Evolutionary conservation across 2,113 vertebrate species (phyloP).

Genomic region (Thermophis baileyi): DNA sequence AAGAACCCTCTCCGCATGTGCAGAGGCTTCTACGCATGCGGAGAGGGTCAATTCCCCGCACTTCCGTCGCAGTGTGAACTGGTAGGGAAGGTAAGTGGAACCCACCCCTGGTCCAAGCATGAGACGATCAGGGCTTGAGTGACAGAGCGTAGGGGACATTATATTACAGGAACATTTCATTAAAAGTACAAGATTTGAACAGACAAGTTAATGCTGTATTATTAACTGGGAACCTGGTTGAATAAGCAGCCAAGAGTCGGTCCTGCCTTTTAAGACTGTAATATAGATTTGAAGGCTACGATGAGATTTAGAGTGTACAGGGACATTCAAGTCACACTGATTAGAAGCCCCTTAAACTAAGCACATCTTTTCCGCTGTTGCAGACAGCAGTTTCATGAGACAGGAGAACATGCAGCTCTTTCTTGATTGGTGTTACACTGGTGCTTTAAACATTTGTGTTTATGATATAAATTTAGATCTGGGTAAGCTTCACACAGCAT

Average conservation of each 20-base stretch:
- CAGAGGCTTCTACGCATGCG: no score
- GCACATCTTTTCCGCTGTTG: not conserved
- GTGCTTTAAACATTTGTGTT: slow-evolving; percentile 43
- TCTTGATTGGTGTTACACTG: not conserved
- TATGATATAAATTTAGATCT: not conserved
- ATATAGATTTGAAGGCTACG: not conserved
- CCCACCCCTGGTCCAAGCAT: no score
- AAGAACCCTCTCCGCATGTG: no score
- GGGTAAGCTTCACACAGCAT: slow-evolving; percentile 35
- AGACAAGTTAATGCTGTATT: not conserved
- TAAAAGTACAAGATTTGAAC: not conserved
- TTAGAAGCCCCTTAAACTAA: not conserved
- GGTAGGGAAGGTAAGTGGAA: no score
- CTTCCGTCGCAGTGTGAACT: no score
- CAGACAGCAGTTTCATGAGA: not conserved
- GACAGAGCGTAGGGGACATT: no score
- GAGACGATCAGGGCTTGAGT: no score
- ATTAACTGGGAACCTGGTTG: not conserved
- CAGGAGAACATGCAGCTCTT: not conserved
- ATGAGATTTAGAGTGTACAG: not conserved
- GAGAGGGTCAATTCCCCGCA: no score
- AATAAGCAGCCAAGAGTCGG: not conserved
- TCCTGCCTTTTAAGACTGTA: not conserved
- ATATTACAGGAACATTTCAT: not conserved
- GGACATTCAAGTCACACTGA: not conserved